These are phyloP conservation scores for Halictus rubicundus DNA, from an alignment of 1,140 invertebrate species.

Conservation along the genomic window DNA sequence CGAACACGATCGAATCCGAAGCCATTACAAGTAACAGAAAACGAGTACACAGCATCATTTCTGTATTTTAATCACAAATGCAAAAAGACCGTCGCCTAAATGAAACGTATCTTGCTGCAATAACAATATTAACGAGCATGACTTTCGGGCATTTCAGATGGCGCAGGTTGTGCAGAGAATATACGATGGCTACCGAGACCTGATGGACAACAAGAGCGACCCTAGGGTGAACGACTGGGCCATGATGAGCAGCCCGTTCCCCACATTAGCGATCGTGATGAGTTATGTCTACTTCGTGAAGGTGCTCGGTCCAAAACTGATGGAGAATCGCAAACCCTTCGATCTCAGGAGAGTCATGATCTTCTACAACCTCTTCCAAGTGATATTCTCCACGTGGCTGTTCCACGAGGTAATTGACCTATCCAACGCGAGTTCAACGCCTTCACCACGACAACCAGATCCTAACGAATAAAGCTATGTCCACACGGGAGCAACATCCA, in stretches of 20 bases:
- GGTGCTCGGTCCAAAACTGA: slow-evolving; percentile 90
- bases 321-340: slow-evolving; percentile 94
- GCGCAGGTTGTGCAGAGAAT: slow-evolving; percentile 74
- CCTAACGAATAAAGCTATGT: no score
- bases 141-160: slow-evolving; percentile 76
- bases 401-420: slow-evolving; percentile 87
- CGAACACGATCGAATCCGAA: no score
- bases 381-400: slow-evolving; percentile 91
- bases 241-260: slow-evolving; percentile 91
- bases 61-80: no score
- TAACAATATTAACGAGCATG: no score
- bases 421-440: background rate
- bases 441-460: background rate
- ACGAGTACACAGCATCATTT: no score
- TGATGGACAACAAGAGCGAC: slow-evolving; percentile 89
- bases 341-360: slow-evolving; percentile 90
- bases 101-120: no score
- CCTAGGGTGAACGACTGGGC: slow-evolving; percentile 91
- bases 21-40: no score
- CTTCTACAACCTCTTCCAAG: slow-evolving; percentile 93
- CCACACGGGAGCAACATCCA: no score
- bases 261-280: slow-evolving; percentile 89
- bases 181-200: slow-evolving; percentile 83
- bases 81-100: no score
- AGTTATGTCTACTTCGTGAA: slow-evolving; percentile 90